Conservation (phyloP, 2,113 vertebrate genomes). For the Poecile atricapillus region DNA sequence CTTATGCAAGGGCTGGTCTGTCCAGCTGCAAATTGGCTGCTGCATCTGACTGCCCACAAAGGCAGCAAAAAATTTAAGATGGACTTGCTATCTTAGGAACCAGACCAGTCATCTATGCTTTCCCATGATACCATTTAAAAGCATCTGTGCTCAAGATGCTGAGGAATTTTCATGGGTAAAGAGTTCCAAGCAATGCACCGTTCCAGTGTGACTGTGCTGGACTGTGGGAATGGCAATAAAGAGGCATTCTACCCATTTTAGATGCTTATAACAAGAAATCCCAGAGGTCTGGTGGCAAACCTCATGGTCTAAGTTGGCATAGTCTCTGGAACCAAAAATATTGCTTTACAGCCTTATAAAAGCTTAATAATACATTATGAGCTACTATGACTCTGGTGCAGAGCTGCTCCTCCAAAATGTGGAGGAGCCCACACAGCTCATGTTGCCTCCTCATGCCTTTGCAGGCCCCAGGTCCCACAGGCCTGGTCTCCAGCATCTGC, state of each 20-base stretch:
- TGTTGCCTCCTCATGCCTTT: not conserved
- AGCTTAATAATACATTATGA: not conserved
- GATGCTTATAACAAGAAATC: not conserved
- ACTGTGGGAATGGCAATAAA: not conserved
- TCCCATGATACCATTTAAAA: not conserved
- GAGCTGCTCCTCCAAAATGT: not conserved
- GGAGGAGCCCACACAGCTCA: fast-evolving
- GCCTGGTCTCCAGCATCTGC: not conserved
- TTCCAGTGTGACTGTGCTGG: not conserved
- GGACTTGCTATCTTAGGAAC: not conserved
- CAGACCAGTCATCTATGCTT: not conserved
- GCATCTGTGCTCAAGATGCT: not conserved
- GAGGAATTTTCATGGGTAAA: not conserved
- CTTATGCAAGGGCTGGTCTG: not conserved
- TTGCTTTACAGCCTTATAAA: not conserved
- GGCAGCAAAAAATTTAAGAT: not conserved
- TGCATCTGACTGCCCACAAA: not conserved
- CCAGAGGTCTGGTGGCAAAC: not conserved
- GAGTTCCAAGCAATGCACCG: fast-evolving
- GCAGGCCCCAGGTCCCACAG: not conserved
- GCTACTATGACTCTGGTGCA: not conserved
- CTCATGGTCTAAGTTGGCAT: not conserved
- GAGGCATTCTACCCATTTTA: not conserved
- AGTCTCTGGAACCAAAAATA: not conserved
- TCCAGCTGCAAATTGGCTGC: not conserved